Percentiles rank a stretch among this genome's conserved stretches.
Conservation (phyloP, 1,140 invertebrate species). For the Aphelinus certus region DNA sequence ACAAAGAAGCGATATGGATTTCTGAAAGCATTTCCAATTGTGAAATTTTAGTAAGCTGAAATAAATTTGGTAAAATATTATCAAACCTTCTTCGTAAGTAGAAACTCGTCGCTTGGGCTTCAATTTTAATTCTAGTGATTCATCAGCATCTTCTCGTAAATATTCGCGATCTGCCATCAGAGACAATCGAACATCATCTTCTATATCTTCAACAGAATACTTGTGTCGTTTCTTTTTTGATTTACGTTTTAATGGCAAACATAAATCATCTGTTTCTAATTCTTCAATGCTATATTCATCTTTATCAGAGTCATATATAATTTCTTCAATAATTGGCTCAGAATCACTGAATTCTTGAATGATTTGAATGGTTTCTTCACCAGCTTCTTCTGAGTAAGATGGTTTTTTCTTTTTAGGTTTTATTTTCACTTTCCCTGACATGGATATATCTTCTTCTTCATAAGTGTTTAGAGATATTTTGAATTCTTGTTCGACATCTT, state of each 20-base stretch:
- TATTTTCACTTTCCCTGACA: conserved; percentile 83
- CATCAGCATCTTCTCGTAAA: conserved; percentile 65
- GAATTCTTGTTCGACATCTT: conserved; percentile 87
- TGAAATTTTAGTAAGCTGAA: neutral
- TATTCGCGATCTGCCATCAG: conserved; percentile 66
- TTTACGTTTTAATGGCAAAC: conserved; percentile 63
- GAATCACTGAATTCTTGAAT: conserved; percentile 75
- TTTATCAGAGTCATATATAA: conserved; percentile 72
- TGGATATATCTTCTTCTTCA: conserved; percentile 85
- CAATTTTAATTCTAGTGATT: conserved; percentile 69
- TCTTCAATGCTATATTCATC: conserved; percentile 69
- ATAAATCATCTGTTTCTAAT: conserved; percentile 69
- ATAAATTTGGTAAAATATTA: conserved; percentile 1
- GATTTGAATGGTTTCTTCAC: conserved; percentile 77
- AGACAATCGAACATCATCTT: conserved; percentile 67
- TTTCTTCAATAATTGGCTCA: conserved; percentile 75
- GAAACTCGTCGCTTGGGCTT: conserved; percentile 60
- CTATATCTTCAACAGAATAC: conserved; percentile 60
- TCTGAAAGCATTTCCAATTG: conserved; percentile 24
- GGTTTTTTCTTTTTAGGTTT: conserved; percentile 73
- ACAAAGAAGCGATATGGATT: neutral
- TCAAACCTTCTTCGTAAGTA: conserved; percentile 74
- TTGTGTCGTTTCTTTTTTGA: conserved; percentile 50
- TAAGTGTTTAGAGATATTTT: conserved; percentile 84
- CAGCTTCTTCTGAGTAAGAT: conserved; percentile 78